phyloP scores from a whole-genome alignment of 1,140 invertebrate genomes.

The Maniola jurtina region DNA sequence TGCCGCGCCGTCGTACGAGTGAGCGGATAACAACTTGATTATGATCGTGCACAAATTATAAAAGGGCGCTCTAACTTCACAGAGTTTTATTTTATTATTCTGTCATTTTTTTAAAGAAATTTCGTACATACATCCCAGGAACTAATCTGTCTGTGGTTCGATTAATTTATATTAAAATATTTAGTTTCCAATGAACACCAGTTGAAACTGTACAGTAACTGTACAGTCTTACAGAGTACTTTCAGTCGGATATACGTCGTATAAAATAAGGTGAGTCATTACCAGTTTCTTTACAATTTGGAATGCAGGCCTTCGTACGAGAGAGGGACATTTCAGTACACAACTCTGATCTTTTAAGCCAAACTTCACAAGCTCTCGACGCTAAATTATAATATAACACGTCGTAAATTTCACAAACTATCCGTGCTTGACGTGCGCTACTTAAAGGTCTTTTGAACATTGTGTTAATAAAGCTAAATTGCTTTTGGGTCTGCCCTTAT shows the following conservation, averaged over 20 bases:
- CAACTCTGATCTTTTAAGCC: slow-evolving; percentile 67
- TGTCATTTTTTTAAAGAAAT: background rate
- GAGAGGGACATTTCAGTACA: background rate
- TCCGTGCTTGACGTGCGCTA: slow-evolving; percentile 55
- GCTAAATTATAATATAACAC: slow-evolving; percentile 78
- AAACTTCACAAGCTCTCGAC: slow-evolving; percentile 61
- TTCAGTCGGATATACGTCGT: no score
- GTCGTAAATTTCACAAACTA: slow-evolving; percentile 75
- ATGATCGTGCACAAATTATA: slow-evolving; percentile 29
- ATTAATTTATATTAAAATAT: no score
- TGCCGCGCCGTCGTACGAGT: slow-evolving; percentile 29
- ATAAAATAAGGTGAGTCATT: no score
- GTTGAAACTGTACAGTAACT: no score
- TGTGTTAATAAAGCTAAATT: slow-evolving; percentile 42
- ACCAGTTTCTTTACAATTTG: no score
- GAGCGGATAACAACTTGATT: slow-evolving; percentile 35
- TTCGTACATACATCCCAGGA: no score
- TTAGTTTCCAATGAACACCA: no score
- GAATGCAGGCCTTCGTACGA: background rate
- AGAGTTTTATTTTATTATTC: slow-evolving; percentile 1
- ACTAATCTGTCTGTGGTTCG: no score
- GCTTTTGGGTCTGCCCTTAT: background rate
- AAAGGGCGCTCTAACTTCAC: slow-evolving; percentile 13
- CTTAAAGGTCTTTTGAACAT: slow-evolving; percentile 48
- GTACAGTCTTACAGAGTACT: no score